Evolutionary conservation across 2,888 invertebrate genomes (phyloP), one percentile per base, ranked within the genome.

Genomic region (Zygaena filipendulae): DNA sequence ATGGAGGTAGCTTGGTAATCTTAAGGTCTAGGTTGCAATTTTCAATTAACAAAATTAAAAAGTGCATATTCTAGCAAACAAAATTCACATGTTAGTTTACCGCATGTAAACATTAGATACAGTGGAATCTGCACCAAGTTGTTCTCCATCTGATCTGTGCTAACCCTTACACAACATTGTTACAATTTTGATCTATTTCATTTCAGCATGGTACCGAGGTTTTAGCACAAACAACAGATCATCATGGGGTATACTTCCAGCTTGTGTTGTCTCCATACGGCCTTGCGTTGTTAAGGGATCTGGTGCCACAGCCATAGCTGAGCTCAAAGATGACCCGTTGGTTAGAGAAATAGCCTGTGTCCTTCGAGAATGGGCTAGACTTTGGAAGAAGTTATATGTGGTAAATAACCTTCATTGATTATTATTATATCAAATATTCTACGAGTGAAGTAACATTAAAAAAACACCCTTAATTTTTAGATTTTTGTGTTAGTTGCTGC

Each of bases 371-470:
- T 97, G 97, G 97, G 91, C 90, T 9, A 83, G 90, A 42, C 88
- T 94, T 40, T 96, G 96, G 96, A 95, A 95, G 58, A 88, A 87
- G 44, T 84, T 95, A 23, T 96, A 90, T 82, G 90, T 95, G 84
- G 95, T 95, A 74, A 75, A 88, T 77, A 27, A 9, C n/a, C n/a
- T 22, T 22, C 5, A 11, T 23, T 20, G 16, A 11, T 37, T 25
- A 21, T 16, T 16, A 25, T 25, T n/a, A n/a, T n/a, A n/a, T n/a
- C n/a, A n/a, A n/a, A n/a, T n/a, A n/a, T n/a, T n/a, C n/a, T n/a
- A n/a, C n/a, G n/a, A n/a, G n/a, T n/a, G n/a, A n/a, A n/a, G n/a
- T n/a, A n/a, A n/a, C n/a, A n/a, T n/a, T n/a, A n/a, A n/a, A n/a
- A n/a, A n/a, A n/a, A n/a, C n/a, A n/a, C n/a, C n/a, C n/a, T n/a